These are phyloP conservation scores for Empidonax alnorum DNA, from an alignment of 2,113 vertebrate species.

Conservation along the genomic window DNA sequence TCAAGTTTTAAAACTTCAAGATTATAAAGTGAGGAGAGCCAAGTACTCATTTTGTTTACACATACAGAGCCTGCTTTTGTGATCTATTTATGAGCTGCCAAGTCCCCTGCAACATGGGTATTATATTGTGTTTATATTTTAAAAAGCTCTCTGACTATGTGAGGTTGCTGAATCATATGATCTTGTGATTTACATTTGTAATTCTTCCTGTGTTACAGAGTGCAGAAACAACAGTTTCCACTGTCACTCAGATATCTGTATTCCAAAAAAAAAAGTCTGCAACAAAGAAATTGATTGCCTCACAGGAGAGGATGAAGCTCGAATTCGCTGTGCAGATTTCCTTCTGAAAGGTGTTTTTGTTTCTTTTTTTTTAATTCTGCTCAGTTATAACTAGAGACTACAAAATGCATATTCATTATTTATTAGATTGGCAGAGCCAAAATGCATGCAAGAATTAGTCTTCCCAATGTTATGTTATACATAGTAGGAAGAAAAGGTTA, in stretches of 20 bases:
- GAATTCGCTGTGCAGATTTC: conserved; percentile 64
- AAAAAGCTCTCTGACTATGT: not conserved
- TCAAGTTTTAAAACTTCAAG: not conserved
- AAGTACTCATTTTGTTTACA: not conserved
- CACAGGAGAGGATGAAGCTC: conserved; percentile 84
- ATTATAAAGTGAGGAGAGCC: not conserved
- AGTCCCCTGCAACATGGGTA: not conserved
- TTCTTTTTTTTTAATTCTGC: not conserved
- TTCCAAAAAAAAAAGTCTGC: conserved; percentile 58
- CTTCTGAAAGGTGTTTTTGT: not conserved
- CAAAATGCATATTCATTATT: not conserved
- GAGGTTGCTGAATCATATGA: not conserved
- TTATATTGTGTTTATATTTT: not conserved
- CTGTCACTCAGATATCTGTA: conserved; percentile 85
- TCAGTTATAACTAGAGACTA: not conserved
- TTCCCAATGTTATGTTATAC: not conserved
- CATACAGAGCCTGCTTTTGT: not conserved
- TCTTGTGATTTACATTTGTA: not conserved
- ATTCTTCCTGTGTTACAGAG: conserved; percentile 68
- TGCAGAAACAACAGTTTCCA: conserved; percentile 75
- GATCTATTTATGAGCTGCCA: not conserved
- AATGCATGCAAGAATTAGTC: not conserved
- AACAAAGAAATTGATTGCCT: conserved; percentile 88
- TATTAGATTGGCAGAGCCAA: not conserved
- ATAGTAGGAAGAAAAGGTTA: not conserved